Conservation (phyloP, 1,140 invertebrate genomes). For the Tetramorium simillimum region DNA sequence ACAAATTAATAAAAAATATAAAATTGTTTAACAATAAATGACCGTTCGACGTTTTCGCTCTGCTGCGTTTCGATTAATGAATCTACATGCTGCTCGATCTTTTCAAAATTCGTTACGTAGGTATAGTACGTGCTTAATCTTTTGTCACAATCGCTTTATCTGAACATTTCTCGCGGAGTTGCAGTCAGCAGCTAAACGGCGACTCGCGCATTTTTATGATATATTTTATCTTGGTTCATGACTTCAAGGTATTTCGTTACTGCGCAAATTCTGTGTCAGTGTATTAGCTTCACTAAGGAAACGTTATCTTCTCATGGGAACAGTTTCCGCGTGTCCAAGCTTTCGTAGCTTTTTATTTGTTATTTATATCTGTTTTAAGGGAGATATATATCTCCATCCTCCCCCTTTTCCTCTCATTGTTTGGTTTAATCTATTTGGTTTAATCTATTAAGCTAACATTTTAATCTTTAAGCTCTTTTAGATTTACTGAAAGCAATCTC, state of each 20-base stretch:
- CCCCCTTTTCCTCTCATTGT: neutral
- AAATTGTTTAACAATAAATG: neutral
- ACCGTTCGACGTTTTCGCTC: neutral
- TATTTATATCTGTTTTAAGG: neutral
- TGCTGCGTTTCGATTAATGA: neutral
- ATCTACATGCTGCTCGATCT: neutral
- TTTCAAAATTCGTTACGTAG: neutral
- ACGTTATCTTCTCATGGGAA: neutral
- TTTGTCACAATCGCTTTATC: constrained; percentile 7
- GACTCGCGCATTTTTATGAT: constrained; percentile 15
- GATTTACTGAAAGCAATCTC: neutral
- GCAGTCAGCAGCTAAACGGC: constrained; percentile 13
- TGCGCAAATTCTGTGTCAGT: neutral
- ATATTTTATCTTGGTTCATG: constrained; percentile 17
- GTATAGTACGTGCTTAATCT: constrained; percentile 34
- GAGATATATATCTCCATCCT: neutral
- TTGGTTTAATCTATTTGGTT: neutral
- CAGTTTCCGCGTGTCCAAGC: neutral
- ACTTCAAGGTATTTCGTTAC: constrained; percentile 9
- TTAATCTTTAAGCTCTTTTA: too few relatives aligned
- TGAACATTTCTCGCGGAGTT: neutral
- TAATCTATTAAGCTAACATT: neutral
- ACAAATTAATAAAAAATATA: neutral
- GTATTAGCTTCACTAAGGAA: constrained; percentile 3
- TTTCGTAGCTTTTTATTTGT: neutral